phyloP scores from a whole-genome alignment of 1,140 invertebrate species.

The Aphis craccivora region DNA sequence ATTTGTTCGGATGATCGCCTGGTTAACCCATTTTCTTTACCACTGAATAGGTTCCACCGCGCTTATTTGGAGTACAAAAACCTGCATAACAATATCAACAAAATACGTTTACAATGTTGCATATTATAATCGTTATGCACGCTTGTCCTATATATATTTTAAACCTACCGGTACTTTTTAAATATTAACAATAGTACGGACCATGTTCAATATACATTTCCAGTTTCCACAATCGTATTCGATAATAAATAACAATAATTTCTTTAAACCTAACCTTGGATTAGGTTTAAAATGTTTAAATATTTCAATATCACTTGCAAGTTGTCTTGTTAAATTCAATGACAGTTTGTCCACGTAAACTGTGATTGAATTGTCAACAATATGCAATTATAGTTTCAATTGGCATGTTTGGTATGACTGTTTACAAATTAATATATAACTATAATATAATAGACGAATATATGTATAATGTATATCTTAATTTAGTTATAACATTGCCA shows the following conservation, averaged over 20 bases:
- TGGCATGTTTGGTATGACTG: background rate
- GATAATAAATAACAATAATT: background rate
- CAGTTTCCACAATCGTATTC: background rate
- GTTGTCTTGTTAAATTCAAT: background rate
- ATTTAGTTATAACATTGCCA: too few species aligned
- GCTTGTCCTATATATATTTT: constrained; percentile 15
- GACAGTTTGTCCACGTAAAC: background rate
- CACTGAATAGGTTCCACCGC: background rate
- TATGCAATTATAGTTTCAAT: background rate
- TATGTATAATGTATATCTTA: too few species aligned
- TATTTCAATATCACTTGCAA: background rate
- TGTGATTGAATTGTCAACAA: too few species aligned
- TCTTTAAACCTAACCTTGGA: background rate
- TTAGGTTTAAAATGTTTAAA: background rate
- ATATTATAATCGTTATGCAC: background rate
- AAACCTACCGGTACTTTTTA: background rate
- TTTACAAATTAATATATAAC: background rate
- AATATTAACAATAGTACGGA: background rate
- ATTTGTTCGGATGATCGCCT: constrained; percentile 28
- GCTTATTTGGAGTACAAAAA: background rate
- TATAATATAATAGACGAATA: too few species aligned
- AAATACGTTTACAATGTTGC: background rate
- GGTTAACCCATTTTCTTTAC: constrained; percentile 5
- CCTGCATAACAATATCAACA: constrained; percentile 7
- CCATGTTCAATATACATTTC: background rate